Conservation (phyloP, 2,888 invertebrate genomes). For the Anthophora plumipes region DNA sequence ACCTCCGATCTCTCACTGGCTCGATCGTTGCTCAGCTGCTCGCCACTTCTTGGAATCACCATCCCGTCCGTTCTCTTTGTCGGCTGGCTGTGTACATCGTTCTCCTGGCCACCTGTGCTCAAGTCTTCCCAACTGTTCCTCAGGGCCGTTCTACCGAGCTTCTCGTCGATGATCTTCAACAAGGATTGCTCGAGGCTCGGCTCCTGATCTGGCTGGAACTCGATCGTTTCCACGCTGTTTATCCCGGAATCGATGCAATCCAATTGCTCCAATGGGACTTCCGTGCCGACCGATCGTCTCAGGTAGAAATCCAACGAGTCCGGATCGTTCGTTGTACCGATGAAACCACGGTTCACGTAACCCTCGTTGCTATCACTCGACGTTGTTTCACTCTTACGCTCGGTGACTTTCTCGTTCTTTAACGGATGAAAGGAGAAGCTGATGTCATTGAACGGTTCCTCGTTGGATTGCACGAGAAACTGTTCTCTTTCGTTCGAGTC, state of each 20-base stretch:
- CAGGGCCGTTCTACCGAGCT: constrained; percentile 76
- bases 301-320: constrained; percentile 79
- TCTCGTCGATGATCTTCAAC: constrained; percentile 82
- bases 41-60: constrained; percentile 48
- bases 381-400: constrained; percentile 5
- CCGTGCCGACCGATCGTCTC: constrained; percentile 55
- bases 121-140: constrained; percentile 64
- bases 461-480: constrained; percentile 15
- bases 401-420: constrained; percentile 31
- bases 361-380: constrained; percentile 59
- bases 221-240: constrained; percentile 83
- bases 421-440: constrained; percentile 71
- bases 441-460: constrained; percentile 70
- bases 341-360: constrained; percentile 80
- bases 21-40: constrained; percentile 50
- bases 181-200: constrained; percentile 82
- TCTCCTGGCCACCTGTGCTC: constrained; percentile 46
- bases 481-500: constrained; percentile 30
- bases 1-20: constrained; percentile 57
- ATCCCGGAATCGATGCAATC: constrained; percentile 83
- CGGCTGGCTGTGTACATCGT: constrained; percentile 39
- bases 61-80: constrained; percentile 50
- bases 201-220: constrained; percentile 80
- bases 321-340: constrained; percentile 77
- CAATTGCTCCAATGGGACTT: constrained; percentile 71